A percentile compares a stretch with the other conserved stretches of the same genome.
Evolutionary conservation across 1,140 invertebrate genomes (phyloP).

Genomic region (Heliconius congener): DNA sequence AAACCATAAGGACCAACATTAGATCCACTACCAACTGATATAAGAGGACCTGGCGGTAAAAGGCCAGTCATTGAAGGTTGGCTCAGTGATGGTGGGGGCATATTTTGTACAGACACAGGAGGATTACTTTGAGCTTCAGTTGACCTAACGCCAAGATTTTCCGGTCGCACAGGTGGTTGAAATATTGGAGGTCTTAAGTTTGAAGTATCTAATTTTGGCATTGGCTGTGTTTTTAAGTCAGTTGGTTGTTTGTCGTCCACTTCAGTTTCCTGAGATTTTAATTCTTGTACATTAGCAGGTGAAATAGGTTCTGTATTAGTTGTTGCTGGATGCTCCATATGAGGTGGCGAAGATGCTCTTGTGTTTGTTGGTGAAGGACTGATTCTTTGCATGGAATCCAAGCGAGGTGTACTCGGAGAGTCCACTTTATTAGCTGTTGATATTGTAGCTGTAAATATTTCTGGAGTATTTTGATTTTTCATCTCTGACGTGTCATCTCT

Average conservation of each 20-base stretch:
- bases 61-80: slow-evolving; percentile 81
- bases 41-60: slow-evolving; percentile 81
- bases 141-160: slow-evolving; percentile 68
- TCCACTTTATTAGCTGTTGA: slow-evolving; percentile 71
- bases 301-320: slow-evolving; percentile 72
- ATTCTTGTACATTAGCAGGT: slow-evolving; percentile 70
- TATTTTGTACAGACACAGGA: slow-evolving; percentile 62
- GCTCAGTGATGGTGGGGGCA: slow-evolving; percentile 74
- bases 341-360: slow-evolving; percentile 64
- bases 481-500: slow-evolving; percentile 82
- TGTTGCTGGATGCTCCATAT: slow-evolving; percentile 74
- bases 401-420: slow-evolving; percentile 64
- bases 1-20: slow-evolving; percentile 81
- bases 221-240: slow-evolving; percentile 71
- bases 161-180: slow-evolving; percentile 71
- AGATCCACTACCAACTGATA: slow-evolving; percentile 80
- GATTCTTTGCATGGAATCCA: slow-evolving; percentile 71
- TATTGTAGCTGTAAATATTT: slow-evolving; percentile 78
- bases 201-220: slow-evolving; percentile 67
- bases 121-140: slow-evolving; percentile 53
- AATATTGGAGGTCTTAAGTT: slow-evolving; percentile 74
- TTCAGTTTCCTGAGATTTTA: slow-evolving; percentile 69
- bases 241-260: slow-evolving; percentile 74
- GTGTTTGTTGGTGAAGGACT: slow-evolving; percentile 73
- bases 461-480: slow-evolving; percentile 77